A percentile compares a stretch with the other conserved stretches of the same genome.
Evolutionary conservation across 2,113 vertebrate genomes (phyloP).

Genomic region (Tetrao urogallus): DNA sequence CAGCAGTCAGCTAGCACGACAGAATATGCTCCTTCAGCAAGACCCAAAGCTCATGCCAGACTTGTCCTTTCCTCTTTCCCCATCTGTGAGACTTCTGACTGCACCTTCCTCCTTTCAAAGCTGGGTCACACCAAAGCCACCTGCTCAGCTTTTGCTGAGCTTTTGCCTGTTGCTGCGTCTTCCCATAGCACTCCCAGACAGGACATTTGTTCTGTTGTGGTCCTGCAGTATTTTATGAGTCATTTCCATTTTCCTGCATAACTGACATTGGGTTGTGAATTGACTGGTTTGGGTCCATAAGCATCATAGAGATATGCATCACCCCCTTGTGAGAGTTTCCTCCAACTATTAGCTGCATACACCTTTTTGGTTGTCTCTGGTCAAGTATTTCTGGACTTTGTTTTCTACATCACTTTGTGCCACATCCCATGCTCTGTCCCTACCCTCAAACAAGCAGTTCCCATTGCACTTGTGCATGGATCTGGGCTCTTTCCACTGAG

Average conservation of each 20-base stretch:
- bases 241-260: neutral
- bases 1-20: neutral
- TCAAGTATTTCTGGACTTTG: neutral
- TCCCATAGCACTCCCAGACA: neutral
- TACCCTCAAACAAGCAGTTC: neutral
- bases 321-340: neutral
- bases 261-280: neutral
- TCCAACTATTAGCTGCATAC: neutral
- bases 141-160: neutral
- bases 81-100: neutral
- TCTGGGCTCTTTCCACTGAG: neutral
- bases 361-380: neutral
- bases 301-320: neutral
- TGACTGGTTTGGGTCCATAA: fast-evolving
- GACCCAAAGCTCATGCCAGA: neutral
- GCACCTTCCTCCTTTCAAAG: neutral
- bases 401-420: neutral
- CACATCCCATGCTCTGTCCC: neutral
- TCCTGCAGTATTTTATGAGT: neutral
- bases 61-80: neutral
- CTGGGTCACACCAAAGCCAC: neutral
- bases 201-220: neutral
- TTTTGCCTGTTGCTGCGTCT: neutral
- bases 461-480: neutral
- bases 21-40: neutral